These are phyloP conservation scores for Monoplex corrugatus DNA, from an alignment of 2,888 invertebrate genomes.

Conservation along the genomic window DNA sequence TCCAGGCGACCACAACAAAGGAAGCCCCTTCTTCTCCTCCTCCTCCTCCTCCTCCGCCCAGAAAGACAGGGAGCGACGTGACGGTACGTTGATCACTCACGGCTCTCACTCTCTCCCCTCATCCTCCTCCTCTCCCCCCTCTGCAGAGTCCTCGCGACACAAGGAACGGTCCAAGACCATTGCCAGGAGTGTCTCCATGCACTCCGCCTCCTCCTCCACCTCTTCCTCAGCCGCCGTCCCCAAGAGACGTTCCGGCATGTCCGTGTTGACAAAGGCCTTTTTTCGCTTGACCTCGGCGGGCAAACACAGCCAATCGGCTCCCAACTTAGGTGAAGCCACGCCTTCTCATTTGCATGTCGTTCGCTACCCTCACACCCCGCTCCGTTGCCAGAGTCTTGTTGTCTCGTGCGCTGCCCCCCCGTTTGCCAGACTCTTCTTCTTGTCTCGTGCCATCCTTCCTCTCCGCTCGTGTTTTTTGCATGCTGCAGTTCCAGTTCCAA, in stretches of 20 bases:
- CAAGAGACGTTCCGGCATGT: not conserved
- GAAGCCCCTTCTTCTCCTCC: too few species aligned
- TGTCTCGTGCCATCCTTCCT: too few species aligned
- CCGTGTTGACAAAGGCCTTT: not conserved
- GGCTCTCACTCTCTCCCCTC: too few species aligned
- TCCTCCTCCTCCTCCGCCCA: too few species aligned
- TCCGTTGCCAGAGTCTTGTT: too few species aligned
- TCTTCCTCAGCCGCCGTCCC: not conserved
- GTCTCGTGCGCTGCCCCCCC: too few species aligned
- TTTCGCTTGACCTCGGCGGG: not conserved
- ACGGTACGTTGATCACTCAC: conserved; percentile 18
- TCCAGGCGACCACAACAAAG: too few species aligned
- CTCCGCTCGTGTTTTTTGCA: too few species aligned
- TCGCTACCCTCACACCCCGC: too few species aligned
- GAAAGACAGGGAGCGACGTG: not conserved
- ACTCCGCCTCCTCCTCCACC: not conserved
- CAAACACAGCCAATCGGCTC: conserved; percentile 5
- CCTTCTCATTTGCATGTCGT: not conserved
- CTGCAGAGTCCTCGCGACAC: too few species aligned
- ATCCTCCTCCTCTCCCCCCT: not conserved
- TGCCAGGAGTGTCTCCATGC: conserved; percentile 4
- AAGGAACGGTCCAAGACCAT: not conserved
- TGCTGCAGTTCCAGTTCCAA: too few species aligned
- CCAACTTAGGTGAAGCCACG: conserved; percentile 27
- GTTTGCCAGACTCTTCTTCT: too few species aligned